phyloP scores from a whole-genome alignment of 2,888 invertebrate species.

The Ormyrus labotus region DNA sequence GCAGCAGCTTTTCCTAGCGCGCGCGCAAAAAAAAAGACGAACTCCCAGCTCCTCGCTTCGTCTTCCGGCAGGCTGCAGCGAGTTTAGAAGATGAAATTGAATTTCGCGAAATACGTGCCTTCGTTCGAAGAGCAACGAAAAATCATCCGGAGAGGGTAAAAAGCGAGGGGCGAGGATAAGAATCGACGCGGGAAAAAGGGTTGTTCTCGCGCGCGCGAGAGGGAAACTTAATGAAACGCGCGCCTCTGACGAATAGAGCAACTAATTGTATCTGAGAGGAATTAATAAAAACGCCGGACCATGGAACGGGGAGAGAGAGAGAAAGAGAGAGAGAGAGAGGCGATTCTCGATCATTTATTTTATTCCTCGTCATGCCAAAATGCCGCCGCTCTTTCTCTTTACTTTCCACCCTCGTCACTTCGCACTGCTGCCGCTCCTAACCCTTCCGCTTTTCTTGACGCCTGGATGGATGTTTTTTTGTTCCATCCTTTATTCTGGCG shows the following conservation, averaged over 20 bases:
- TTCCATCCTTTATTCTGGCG: background rate
- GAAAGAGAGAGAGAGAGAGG: constrained; percentile 56
- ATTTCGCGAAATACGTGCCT: constrained; percentile 48
- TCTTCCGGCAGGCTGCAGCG: background rate
- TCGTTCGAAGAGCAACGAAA: constrained; percentile 17
- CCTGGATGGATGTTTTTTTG: constrained; percentile 52
- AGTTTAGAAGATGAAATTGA: constrained; percentile 52
- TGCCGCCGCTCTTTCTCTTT: constrained; percentile 60
- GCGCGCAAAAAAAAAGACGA: no score
- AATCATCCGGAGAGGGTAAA: constrained; percentile 41
- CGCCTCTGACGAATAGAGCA: constrained; percentile 75
- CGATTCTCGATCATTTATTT: constrained; percentile 70
- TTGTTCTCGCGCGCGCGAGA: constrained; percentile 52
- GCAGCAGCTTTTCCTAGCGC: background rate
- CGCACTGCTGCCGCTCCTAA: background rate
- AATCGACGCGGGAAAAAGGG: constrained; percentile 58
- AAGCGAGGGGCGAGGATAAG: constrained; percentile 12
- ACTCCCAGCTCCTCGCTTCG: no score
- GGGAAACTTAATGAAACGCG: constrained; percentile 74
- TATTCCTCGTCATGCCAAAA: constrained; percentile 65
- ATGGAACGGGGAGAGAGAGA: no score
- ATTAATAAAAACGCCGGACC: constrained; percentile 74
- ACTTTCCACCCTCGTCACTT: constrained; percentile 32
- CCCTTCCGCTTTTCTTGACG: constrained; percentile 20
- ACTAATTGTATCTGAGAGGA: constrained; percentile 75